Base-by-base conservation (phyloP, 2,888 invertebrate species). In the Tiliacea citrago region DNA sequence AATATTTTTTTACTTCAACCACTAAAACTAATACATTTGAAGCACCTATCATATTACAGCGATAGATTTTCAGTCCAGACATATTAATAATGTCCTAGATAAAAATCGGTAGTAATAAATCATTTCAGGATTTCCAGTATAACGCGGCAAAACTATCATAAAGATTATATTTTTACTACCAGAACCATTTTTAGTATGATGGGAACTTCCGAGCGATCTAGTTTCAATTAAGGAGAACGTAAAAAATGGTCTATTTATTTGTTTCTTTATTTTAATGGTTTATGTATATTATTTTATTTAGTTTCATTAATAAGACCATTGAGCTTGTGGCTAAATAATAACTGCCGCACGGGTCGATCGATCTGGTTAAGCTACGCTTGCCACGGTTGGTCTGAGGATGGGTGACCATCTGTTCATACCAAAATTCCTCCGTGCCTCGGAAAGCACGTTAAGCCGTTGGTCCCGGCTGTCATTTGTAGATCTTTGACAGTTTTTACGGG, bases 31-130 rank as follows among this genome's bases (percentile, higher is more conserved):
- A 45, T 63, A 39, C 12, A 55, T 55, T 57, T 24, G 1, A 42
- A 29, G 0, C 7, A 42, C 1, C 0, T 18, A 57, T n/a, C 18
- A 42, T 12, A 42, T 58, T 18, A 58, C 13, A 16, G 6, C 42
- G 13, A 10, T 7, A 55, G 0, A 49, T 35, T 24, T 71, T 35
- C 7, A 29, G 35, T 35, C 21, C 49, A 77, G 29, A 51, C 4
- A 78, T 55, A n/a, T n/a, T n/a, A 49, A 65, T 55, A 77, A 16
- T 55, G 5, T 24, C 16, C 5, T 13, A 53, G 7, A 45, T n/a
- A 49, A 53, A 45, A 24, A 21, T 45, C 8, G 6, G 5, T 21
- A 42, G 9, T 9, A 49, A 57, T 49, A 58, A 35, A 45, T 29
- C 1, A 42, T 21, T 13, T 24, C 5, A 8, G 21, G 1, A 9